phyloP scores from a whole-genome alignment of 2,797 vertebrate genomes.

The Sorex maritimensis region DNA sequence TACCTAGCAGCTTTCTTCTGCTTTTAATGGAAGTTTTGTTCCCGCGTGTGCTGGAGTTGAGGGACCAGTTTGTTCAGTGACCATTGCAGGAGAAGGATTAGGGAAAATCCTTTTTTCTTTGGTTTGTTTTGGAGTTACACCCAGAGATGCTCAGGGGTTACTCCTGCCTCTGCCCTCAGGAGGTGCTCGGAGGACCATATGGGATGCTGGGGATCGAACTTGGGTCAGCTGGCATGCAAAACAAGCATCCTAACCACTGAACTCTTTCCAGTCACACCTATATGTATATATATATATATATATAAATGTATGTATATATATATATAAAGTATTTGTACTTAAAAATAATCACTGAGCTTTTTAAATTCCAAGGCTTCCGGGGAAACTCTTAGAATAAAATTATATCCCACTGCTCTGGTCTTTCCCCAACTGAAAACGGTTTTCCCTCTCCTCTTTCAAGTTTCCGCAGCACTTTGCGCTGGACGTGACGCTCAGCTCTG shows the following conservation, averaged over 20 bases:
- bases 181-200: too few relatives aligned
- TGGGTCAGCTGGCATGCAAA: too few relatives aligned
- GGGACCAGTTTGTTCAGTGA: neutral
- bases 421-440: neutral
- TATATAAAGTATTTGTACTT: too few relatives aligned
- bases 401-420: neutral
- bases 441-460: neutral
- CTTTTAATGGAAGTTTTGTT: conserved; percentile 33
- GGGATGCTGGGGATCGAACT: too few relatives aligned
- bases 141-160: too few relatives aligned
- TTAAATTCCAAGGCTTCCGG: neutral
- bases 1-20: conserved; percentile 40
- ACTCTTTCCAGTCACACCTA: too few relatives aligned
- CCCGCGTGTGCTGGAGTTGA: neutral
- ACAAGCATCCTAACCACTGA: too few relatives aligned
- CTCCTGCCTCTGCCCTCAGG: too few relatives aligned
- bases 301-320: too few relatives aligned
- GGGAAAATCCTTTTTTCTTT: too few relatives aligned
- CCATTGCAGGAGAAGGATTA: neutral
- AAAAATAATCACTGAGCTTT: neutral
- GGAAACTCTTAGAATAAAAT: neutral
- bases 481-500: neutral
- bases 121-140: too few relatives aligned
- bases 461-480: fast-evolving
- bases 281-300: too few relatives aligned